Conservation (phyloP, 2,888 invertebrate species). For the Cremastinae sp. region DNA sequence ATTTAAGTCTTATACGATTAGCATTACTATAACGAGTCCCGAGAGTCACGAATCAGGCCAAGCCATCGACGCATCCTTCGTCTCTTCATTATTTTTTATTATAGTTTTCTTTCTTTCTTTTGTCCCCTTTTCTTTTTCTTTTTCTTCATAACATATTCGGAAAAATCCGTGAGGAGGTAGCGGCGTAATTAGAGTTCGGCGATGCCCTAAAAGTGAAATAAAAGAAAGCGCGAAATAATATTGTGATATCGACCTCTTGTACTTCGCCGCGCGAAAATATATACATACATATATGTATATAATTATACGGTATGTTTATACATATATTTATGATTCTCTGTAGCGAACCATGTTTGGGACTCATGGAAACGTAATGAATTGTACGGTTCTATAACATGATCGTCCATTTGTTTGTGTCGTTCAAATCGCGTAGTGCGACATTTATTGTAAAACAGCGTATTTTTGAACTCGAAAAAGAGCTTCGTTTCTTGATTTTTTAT, state of each 20-base stretch:
- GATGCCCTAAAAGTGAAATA: conserved; percentile 57
- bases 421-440: conserved; percentile 61
- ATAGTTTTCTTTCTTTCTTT: conserved; percentile 27
- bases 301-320: conserved; percentile 45
- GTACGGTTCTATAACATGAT: conserved; percentile 64
- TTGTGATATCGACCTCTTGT: conserved; percentile 60
- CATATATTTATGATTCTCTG: conserved; percentile 59
- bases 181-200: conserved; percentile 54
- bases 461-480: conserved; percentile 72
- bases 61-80: conserved; percentile 30
- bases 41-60: conserved; percentile 53
- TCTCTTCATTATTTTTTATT: conserved; percentile 11
- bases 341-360: conserved; percentile 59
- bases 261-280: conserved; percentile 57
- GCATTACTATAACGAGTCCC: conserved; percentile 46
- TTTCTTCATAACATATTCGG: conserved; percentile 23
- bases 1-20: conserved; percentile 37
- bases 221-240: conserved; percentile 58
- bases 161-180: conserved; percentile 37
- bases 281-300: conserved; percentile 52
- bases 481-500: conserved; percentile 77
- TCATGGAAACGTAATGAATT: conserved; percentile 61
- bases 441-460: conserved; percentile 70
- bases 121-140: neutral
- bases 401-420: conserved; percentile 63